Evolutionary conservation across 2,888 invertebrate genomes (phyloP).

Genomic region (Frankliniella fusca): DNA sequence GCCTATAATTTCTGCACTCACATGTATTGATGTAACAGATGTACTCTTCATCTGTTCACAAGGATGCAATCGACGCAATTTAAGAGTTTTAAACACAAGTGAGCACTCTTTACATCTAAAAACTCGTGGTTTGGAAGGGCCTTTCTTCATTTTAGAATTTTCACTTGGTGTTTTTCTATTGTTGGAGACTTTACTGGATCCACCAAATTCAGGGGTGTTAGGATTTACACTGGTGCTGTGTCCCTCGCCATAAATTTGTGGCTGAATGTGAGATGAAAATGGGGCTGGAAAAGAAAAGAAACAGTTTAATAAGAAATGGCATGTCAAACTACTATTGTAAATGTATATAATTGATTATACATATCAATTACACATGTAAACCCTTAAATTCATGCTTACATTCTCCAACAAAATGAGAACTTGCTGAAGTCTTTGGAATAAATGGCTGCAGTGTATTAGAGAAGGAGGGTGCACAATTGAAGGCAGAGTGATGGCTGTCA

Average conservation of each 20-base stretch:
- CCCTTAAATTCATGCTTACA: background rate
- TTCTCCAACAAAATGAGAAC: background rate
- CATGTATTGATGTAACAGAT: background rate
- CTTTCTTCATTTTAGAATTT: background rate
- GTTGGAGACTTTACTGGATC: background rate
- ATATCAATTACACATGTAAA: background rate
- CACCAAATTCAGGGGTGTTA: background rate
- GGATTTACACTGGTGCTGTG: background rate
- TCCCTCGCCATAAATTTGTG: background rate
- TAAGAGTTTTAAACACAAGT: conserved; percentile 56
- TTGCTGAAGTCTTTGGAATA: background rate
- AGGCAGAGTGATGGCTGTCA: conserved; percentile 41
- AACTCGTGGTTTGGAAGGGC: conserved; percentile 41
- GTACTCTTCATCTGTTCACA: conserved; percentile 45
- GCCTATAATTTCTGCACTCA: background rate
- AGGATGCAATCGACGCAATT: conserved; percentile 59
- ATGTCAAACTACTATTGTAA: too few relatives aligned
- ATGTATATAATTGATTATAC: background rate
- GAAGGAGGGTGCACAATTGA: background rate
- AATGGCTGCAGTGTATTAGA: background rate
- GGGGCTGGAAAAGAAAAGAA: background rate
- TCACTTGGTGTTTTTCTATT: background rate
- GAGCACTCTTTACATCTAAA: conserved; percentile 59
- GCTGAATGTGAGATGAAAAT: background rate
- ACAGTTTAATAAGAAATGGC: too few relatives aligned